Conservation (phyloP, 2,888 invertebrate genomes). For the Nephrocerus scutellatus region DNA sequence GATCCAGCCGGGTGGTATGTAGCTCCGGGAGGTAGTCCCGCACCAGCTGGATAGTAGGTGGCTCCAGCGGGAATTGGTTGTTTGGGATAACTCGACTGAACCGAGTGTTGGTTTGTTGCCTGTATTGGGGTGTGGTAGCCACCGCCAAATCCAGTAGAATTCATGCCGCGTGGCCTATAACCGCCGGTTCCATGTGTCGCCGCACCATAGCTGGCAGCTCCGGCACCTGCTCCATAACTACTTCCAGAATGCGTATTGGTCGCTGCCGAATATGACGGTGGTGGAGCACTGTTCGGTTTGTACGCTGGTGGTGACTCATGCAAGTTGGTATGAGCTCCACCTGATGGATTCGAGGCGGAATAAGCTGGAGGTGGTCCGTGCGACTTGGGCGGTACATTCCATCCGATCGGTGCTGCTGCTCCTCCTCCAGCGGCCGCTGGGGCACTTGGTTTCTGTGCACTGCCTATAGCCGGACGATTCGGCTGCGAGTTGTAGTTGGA, state of each 20-base stretch:
- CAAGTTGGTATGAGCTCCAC: conserved; percentile 39
- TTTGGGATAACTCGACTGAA: conserved; percentile 35
- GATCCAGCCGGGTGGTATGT: conserved; percentile 34
- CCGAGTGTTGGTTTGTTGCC: conserved; percentile 32
- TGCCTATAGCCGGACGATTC: conserved; percentile 39
- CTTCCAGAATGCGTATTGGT: conserved; percentile 22
- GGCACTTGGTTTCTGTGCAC: conserved; percentile 23
- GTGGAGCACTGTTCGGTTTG: conserved; percentile 33
- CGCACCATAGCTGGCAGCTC: conserved; percentile 16
- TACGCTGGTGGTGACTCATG: conserved; percentile 41
- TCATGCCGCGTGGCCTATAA: conserved; percentile 12
- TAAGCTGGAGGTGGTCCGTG: conserved; percentile 45
- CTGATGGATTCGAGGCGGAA: conserved; percentile 36
- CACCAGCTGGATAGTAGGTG: conserved; percentile 22
- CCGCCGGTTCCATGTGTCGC: conserved; percentile 12
- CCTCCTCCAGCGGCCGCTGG: conserved; percentile 21
- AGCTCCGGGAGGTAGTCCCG: conserved; percentile 30
- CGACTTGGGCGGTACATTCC: conserved; percentile 42
- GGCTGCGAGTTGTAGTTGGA: conserved; percentile 42
- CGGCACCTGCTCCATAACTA: conserved; percentile 9
- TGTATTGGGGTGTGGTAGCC: conserved; percentile 33
- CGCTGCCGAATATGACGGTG: conserved; percentile 35
- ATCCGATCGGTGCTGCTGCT: conserved; percentile 36
- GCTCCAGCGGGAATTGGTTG: conserved; percentile 27
- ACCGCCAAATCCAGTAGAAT: conserved; percentile 25